These are phyloP conservation scores for Hydra vulgaris DNA, from an alignment of 30 jellyfish, hydroid and myxozoan species.

Conservation along the genomic window DNA sequence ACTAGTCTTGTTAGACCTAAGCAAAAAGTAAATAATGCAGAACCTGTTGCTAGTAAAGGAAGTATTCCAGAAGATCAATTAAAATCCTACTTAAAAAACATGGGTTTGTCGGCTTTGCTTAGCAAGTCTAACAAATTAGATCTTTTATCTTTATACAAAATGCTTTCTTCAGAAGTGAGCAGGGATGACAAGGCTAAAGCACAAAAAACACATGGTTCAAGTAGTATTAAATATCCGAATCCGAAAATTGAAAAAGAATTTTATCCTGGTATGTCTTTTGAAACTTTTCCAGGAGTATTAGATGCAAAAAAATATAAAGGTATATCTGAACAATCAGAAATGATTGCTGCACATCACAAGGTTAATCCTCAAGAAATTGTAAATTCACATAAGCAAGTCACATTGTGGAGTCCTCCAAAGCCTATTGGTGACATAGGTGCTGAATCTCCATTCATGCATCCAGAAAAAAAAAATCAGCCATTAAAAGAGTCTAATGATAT, in stretches of 20 bases:
- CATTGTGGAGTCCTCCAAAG: slow-evolving; percentile 20
- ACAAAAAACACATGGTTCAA: slow-evolving; percentile 7
- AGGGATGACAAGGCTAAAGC: not conserved
- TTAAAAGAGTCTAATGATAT: not conserved
- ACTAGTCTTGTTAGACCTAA: not conserved
- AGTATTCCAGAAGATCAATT: slow-evolving; percentile 17
- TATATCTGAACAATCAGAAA: not conserved
- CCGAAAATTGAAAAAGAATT: not conserved
- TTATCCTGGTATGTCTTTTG: not conserved
- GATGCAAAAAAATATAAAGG: not conserved
- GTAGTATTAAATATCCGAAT: slow-evolving; percentile 12
- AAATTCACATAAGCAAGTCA: slow-evolving; percentile 1
- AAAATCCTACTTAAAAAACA: slow-evolving; percentile 3
- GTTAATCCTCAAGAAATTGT: not conserved
- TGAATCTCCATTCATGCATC: slow-evolving; percentile 4
- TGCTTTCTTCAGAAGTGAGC: not conserved
- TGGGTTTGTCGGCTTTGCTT: slow-evolving; percentile 30
- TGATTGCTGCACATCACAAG: not conserved
- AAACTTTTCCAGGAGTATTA: not conserved
- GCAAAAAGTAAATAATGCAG: slow-evolving; percentile 4
- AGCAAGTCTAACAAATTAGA: slow-evolving; percentile 22
- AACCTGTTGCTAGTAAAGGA: slow-evolving; percentile 30
- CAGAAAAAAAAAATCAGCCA: not conserved
- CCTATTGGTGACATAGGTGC: slow-evolving; percentile 24
- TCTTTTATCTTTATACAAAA: slow-evolving; percentile 17